phyloP scores from a whole-genome alignment of 2,888 invertebrate species.

The Ectemnius continuus region DNA sequence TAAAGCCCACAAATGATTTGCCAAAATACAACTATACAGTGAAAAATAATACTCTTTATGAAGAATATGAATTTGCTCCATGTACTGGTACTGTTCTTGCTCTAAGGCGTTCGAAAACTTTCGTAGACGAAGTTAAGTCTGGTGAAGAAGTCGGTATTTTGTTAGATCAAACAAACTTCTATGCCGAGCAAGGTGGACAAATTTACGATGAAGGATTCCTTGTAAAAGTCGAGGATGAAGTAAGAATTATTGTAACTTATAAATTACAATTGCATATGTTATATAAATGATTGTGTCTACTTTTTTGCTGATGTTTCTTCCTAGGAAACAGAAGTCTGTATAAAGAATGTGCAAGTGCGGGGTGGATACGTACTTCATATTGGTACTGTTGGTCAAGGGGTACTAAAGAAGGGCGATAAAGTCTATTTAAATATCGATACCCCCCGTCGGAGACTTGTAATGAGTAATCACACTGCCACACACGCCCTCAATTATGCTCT shows the following conservation, averaged over 20 bases:
- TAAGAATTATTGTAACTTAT: conserved; percentile 52
- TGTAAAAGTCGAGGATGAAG: conserved; percentile 89
- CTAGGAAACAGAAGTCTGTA: conserved; percentile 90
- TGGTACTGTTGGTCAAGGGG: conserved; percentile 90
- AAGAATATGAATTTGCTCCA: conserved; percentile 87
- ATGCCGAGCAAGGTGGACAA: conserved; percentile 99
- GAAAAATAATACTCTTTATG: conserved; percentile 82
- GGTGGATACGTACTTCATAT: conserved; percentile 97
- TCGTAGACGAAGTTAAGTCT: conserved; percentile 89
- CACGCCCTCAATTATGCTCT: conserved; percentile 97
- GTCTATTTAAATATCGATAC: conserved; percentile 90
- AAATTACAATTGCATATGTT: neutral
- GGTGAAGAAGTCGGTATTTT: conserved; percentile 96
- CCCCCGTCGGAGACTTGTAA: conserved; percentile 91
- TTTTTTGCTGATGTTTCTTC: conserved; percentile 14
- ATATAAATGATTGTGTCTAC: conserved; percentile 7
- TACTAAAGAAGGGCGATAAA: conserved; percentile 90
- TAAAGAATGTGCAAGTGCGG: conserved; percentile 95
- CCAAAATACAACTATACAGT: conserved; percentile 94
- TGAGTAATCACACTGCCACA: conserved; percentile 99
- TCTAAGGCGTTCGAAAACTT: conserved; percentile 88
- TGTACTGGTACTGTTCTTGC: conserved; percentile 90
- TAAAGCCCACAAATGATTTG: conserved; percentile 92
- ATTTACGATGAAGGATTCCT: conserved; percentile 97
- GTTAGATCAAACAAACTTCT: conserved; percentile 95